These are phyloP conservation scores for Megalopta genalis DNA, from an alignment of 1,140 invertebrate species.

Conservation along the genomic window DNA sequence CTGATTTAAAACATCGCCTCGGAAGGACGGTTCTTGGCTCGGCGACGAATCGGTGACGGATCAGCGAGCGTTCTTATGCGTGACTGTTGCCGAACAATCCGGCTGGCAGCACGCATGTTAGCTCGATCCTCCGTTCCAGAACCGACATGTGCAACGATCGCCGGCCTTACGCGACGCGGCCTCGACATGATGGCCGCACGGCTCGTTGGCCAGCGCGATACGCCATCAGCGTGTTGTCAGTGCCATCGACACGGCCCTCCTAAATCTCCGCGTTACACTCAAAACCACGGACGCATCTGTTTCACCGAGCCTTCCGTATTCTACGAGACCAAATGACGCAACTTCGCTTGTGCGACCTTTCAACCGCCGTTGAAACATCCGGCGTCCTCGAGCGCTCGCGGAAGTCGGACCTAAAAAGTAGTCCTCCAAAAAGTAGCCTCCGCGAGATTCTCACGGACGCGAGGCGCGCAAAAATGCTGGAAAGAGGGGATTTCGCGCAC, in stretches of 20 bases:
- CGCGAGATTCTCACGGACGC: too few relatives aligned
- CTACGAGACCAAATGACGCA: too few relatives aligned
- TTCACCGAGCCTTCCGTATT: neutral
- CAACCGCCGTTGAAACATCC: neutral
- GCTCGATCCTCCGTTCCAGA: neutral
- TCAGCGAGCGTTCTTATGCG: neutral
- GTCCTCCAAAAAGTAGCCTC: too few relatives aligned
- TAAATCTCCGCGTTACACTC: constrained; percentile 27
- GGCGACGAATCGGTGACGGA: neutral
- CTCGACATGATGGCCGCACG: constrained; percentile 32
- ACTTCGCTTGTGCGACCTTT: neutral
- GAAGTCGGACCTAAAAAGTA: too few relatives aligned
- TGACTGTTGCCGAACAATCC: neutral
- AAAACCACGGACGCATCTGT: neutral
- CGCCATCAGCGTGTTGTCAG: constrained; percentile 22
- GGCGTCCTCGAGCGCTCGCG: too few relatives aligned
- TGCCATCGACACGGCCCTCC: constrained; percentile 35
- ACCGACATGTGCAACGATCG: constrained; percentile 8
- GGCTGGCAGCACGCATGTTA: neutral
- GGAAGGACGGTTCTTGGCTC: too few relatives aligned
- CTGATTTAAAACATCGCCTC: too few relatives aligned
- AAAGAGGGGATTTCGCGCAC: too few relatives aligned
- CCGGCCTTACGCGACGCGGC: constrained; percentile 26
- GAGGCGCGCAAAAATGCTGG: too few relatives aligned
- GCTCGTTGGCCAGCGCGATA: constrained; percentile 23